These are phyloP conservation scores for Pterostichus niger DNA, from an alignment of 2,888 invertebrate species.

Conservation along the genomic window DNA sequence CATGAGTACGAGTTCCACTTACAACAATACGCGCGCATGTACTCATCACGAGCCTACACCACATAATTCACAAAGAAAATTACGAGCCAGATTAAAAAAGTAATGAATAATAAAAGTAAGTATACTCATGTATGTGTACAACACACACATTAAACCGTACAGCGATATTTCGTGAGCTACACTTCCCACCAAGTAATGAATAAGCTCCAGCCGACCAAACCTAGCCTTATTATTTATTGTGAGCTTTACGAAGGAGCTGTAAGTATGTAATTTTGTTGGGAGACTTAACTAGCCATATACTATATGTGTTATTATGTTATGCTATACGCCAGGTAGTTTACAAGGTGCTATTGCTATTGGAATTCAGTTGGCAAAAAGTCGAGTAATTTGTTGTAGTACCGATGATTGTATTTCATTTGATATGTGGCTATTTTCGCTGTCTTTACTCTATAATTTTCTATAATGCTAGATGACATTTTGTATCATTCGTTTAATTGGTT, in stretches of 20 bases:
- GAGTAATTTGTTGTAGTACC: conserved; percentile 55
- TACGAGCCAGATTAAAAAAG: conserved; percentile 60
- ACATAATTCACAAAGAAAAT: conserved; percentile 64
- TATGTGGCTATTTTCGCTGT: conserved; percentile 52
- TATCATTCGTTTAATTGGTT: conserved; percentile 48
- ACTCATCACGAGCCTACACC: conserved; percentile 55
- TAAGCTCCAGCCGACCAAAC: conserved; percentile 47
- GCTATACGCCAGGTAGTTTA: conserved; percentile 64
- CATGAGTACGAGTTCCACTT: conserved; percentile 44
- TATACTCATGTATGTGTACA: conserved; percentile 51
- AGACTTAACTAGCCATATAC: conserved; percentile 65
- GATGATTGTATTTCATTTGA: conserved; percentile 53
- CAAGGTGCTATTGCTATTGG: conserved; percentile 66
- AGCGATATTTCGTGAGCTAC: conserved; percentile 74
- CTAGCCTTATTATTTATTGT: not conserved
- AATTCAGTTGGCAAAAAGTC: conserved; percentile 62
- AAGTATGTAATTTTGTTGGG: conserved; percentile 21
- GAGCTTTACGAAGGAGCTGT: not conserved
- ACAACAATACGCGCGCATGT: conserved; percentile 44
- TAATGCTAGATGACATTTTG: conserved; percentile 51
- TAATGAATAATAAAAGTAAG: conserved; percentile 64
- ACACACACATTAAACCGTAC: conserved; percentile 56
- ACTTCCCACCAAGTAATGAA: conserved; percentile 78
- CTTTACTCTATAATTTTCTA: conserved; percentile 57
- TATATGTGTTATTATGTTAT: conserved; percentile 67